Percentiles rank a stretch among this genome's conserved stretches.
phyloP scores from a whole-genome alignment of 2,888 invertebrate species.

The Aporophyla nigra region DNA sequence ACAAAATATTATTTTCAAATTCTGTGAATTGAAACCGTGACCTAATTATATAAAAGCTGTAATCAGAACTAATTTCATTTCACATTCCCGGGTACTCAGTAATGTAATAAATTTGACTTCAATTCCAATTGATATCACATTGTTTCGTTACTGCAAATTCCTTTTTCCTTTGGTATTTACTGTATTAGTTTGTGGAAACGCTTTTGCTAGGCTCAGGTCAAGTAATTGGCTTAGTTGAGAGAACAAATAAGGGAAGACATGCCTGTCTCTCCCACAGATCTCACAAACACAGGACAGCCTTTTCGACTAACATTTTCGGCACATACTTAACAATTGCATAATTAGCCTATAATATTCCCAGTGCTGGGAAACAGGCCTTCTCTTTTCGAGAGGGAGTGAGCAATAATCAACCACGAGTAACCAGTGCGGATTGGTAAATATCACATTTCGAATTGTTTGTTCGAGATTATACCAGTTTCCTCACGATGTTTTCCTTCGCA shows the following conservation, averaged over 20 bases:
- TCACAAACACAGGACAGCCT: conserved; percentile 3
- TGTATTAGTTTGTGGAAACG: neutral
- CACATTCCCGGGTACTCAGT: conserved; percentile 26
- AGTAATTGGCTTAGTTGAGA: conserved; percentile 21
- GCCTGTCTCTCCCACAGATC: neutral
- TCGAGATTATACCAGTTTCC: no score
- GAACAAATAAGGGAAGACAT: conserved; percentile 5
- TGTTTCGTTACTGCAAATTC: conserved; percentile 1
- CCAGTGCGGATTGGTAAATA: no score
- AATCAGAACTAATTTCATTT: conserved; percentile 43
- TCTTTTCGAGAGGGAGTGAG: no score
- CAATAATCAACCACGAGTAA: no score
- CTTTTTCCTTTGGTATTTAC: conserved; percentile 4
- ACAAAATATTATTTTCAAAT: conserved; percentile 29
- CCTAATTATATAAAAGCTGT: conserved; percentile 40
- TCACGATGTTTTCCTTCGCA: no score
- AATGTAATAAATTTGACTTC: conserved; percentile 16
- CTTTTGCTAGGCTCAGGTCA: conserved; percentile 1
- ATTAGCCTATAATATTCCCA: no score
- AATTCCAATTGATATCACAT: conserved; percentile 22
- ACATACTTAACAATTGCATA: conserved; percentile 59
- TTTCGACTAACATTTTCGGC: neutral
- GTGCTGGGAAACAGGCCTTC: no score
- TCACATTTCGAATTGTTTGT: no score
- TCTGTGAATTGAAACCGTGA: conserved; percentile 32